Evolutionary conservation across 1,140 invertebrate genomes (phyloP), one percentile per base, ranked within the genome.

Genomic region (Cydia splendana): DNA sequence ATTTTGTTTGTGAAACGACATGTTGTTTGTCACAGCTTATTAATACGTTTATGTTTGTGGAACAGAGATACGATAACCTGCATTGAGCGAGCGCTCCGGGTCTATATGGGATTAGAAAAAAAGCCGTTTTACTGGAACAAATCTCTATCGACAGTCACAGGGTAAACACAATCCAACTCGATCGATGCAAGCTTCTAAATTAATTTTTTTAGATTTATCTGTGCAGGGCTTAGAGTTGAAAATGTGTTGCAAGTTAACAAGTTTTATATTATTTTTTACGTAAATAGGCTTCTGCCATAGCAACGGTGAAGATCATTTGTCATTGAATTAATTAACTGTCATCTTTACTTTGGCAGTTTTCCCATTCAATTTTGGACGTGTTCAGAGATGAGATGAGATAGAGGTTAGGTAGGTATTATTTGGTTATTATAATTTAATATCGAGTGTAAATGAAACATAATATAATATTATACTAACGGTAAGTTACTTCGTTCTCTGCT

Each of bases 1-100:
- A 71, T 71, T 71, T 71, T 38, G 67, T 71, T 71, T 71, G 67
- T 38, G 34, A 71, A 71, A 71, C 67, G 67, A 71, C 67, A 71
- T 71, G 67, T 71, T 71, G 67, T 71, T 71, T 71, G 67, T 71
- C 67, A 71, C 67, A 71, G 67, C 34, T 71, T 71, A 71, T 71
- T 71, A 71, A 71, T 71, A 71, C 67, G 67, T 71, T 71, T 45
- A n/a, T 71, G 67, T 71, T 71, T 71, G n/a, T 10, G 34, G 20
- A 71, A 45, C 67, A 71, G 67, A 71, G 34, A 71, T 71, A 38
- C 57, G 9, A 62, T 18, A 24, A 62, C 67, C 38, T 53, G 30
- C 7, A 38, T 12, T 48, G 12, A 48, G 13, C 13, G 45, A 42
- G 67, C 67, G 38, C 67, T 71, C 30, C 20, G 34, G n/a, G n/a